A percentile compares a stretch with the other conserved stretches of the same genome.
These are phyloP conservation scores for Mormyrus hasselquistii DNA, from an alignment of 2,797 vertebrate genomes.

Conservation along the genomic window DNA sequence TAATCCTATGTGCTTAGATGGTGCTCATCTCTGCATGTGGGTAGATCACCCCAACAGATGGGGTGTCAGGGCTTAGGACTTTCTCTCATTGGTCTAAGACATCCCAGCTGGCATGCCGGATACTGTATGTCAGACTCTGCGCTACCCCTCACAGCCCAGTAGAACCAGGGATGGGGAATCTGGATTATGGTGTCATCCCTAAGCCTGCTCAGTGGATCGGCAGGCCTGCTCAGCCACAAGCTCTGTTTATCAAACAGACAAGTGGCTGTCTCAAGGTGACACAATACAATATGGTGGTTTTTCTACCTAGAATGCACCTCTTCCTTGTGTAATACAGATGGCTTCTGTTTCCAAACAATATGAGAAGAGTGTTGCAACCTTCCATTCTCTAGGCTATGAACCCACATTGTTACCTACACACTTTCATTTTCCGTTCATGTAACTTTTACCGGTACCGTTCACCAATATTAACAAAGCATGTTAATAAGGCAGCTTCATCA, in stretches of 20 bases:
- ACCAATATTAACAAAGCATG: not conserved
- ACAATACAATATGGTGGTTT: not conserved
- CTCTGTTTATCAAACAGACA: not conserved
- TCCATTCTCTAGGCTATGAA: not conserved
- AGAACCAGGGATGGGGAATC: not conserved
- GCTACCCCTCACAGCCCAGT: not conserved
- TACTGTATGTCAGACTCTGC: not conserved
- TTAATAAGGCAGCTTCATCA: not conserved
- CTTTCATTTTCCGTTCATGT: not conserved
- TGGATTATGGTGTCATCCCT: not conserved
- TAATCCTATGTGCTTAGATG: not conserved
- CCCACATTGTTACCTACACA: not conserved
- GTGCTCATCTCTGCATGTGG: constrained; percentile 28
- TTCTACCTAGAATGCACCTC: not conserved
- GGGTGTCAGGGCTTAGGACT: constrained; percentile 54
- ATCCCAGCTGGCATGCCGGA: constrained; percentile 38
- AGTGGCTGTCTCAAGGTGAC: not conserved
- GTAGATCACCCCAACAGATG: constrained; percentile 56
- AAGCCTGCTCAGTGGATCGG: not conserved
- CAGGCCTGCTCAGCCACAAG: not conserved
- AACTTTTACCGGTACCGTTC: not conserved
- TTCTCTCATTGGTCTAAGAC: constrained; percentile 44
- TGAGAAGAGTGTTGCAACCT: not conserved
- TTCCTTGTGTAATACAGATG: not conserved
- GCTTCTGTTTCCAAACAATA: not conserved